A percentile compares a stretch with the other conserved stretches of the same genome.
phyloP scores from a whole-genome alignment of 2,797 vertebrate species.

The Poliocrania exsul region DNA sequence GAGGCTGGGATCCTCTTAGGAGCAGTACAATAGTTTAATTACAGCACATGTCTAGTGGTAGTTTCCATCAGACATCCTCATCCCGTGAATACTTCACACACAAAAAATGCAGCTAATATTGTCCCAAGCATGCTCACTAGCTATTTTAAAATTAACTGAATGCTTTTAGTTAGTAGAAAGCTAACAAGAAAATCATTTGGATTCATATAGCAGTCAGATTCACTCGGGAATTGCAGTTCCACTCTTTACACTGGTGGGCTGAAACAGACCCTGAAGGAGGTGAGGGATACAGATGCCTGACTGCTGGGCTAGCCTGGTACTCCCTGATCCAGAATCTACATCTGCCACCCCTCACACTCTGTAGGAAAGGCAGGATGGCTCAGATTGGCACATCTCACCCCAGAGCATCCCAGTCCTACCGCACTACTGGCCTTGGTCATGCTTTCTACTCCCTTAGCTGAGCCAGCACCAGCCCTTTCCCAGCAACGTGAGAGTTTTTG shows the following conservation, averaged over 20 bases:
- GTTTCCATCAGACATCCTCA: neutral
- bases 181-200: neutral
- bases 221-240: neutral
- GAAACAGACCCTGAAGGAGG: neutral
- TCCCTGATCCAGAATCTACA: neutral
- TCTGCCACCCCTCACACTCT: rapidly evolving
- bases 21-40: neutral
- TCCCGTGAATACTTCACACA: rapidly evolving
- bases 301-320: too few relatives aligned
- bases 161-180: neutral
- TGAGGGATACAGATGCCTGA: neutral
- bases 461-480: neutral
- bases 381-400: rapidly evolving
- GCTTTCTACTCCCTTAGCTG: neutral
- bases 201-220: neutral
- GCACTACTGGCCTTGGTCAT: neutral
- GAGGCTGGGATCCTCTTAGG: neutral
- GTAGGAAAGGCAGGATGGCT: neutral
- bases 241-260: neutral
- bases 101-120: neutral
- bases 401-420: neutral
- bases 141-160: neutral
- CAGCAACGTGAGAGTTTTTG: neutral
- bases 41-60: neutral
- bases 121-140: neutral